These are phyloP conservation scores for Epizoanthus ramosus DNA, from an alignment of 92 coral and sea anemone species.

Conservation along the genomic window DNA sequence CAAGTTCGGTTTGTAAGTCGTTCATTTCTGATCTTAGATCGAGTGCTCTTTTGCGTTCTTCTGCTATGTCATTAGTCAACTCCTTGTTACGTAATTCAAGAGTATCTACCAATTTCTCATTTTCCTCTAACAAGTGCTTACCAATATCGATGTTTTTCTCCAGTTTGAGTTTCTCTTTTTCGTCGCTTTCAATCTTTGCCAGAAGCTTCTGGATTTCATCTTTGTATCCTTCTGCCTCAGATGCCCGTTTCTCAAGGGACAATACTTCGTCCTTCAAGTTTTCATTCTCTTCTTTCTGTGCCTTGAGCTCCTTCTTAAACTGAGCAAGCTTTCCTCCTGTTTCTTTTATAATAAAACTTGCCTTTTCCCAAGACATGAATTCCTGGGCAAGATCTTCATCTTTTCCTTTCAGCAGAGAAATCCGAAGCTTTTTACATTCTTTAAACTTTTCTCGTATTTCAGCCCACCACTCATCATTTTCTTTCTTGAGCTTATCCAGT, in stretches of 20 bases:
- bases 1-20: conserved; percentile 64
- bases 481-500: conserved; percentile 51
- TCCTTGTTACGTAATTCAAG: conserved; percentile 71
- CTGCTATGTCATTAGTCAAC: conserved; percentile 65
- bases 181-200: conserved; percentile 62
- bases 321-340: conserved; percentile 44
- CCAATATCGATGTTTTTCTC: conserved; percentile 63
- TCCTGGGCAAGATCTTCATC: conserved; percentile 72
- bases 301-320: conserved; percentile 35
- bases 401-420: conserved; percentile 68
- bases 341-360: conserved; percentile 68
- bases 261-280: conserved; percentile 12
- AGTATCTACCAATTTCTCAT: conserved; percentile 72
- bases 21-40: conserved; percentile 68
- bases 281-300: conserved; percentile 23
- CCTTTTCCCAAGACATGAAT: conserved; percentile 74
- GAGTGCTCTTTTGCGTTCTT: conserved; percentile 61
- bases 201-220: conserved; percentile 71
- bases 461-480: conserved; percentile 65
- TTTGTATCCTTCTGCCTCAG: conserved; percentile 30
- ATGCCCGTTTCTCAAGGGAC: conserved; percentile 10
- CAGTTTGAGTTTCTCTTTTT: conserved; percentile 65
- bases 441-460: conserved; percentile 67
- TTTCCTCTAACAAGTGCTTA: conserved; percentile 74
- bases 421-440: conserved; percentile 71